phyloP scores from a whole-genome alignment of 2,113 vertebrate genomes.

The Apaloderma vittatum region DNA sequence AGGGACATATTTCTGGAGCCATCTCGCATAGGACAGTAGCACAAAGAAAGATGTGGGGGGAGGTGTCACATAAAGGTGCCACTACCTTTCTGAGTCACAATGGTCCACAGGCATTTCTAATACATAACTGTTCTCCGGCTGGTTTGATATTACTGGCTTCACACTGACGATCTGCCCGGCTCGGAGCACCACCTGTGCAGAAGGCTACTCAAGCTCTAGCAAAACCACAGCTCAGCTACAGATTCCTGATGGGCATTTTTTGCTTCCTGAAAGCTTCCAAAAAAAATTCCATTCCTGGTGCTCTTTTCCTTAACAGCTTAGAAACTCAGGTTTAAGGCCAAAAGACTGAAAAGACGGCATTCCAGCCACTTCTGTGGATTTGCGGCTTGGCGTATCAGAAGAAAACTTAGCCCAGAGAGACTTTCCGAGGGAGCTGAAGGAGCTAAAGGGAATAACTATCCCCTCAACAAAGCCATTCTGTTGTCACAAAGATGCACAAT shows the following conservation, averaged over 20 bases:
- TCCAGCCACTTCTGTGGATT: neutral
- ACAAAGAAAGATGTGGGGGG: fast-evolving
- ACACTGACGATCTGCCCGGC: neutral
- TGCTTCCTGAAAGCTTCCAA: neutral
- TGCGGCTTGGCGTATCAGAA: neutral
- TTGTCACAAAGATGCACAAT: neutral
- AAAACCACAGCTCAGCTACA: neutral
- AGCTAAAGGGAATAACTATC: neutral
- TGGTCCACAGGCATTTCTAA: neutral
- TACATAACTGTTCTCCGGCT: neutral
- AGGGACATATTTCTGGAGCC: neutral
- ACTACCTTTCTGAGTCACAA: neutral
- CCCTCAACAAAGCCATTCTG: neutral
- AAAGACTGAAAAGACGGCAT: neutral
- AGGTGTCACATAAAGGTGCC: neutral
- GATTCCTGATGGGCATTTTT: neutral
- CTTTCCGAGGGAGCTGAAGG: neutral
- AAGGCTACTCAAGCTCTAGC: neutral
- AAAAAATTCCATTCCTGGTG: neutral
- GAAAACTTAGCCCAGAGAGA: neutral
- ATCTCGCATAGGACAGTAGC: neutral
- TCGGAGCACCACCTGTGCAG: neutral
- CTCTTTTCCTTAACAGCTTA: neutral
- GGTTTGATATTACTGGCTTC: neutral
- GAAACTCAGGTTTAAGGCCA: neutral